Base-by-base conservation (phyloP, 2,797 vertebrate genomes). In the Characodon lateralis region DNA sequence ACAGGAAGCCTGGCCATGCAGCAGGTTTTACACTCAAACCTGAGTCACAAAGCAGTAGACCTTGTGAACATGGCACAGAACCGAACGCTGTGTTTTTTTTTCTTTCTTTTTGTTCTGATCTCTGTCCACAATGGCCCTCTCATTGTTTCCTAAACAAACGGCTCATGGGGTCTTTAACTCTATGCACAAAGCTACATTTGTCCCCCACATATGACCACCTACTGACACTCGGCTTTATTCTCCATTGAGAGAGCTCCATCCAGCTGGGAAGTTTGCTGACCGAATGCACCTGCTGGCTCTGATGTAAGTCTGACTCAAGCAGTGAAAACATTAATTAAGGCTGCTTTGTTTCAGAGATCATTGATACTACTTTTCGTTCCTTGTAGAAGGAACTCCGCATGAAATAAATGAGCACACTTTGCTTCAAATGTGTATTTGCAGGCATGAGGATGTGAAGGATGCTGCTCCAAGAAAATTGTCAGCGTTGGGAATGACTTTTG, bases 1-100 rank as follows among this genome's bases (percentile, higher is more conserved):
- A 88, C 93, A 94, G 94, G 93, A 95, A 93, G 84, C 87, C 82
- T 82, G 83, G 82, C 86, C 59, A 55, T 87, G 91, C 81, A 79
- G 74, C 79, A 79, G 74, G n/a, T 63, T 78, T 83, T 74, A 56
- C 35, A 91, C 87, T 82, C 76, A 90, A 85, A 83, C 74, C 53
- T 88, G 87, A 92, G 86, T 94, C 91, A 88, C 82, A 18, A 16
- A 86, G 80, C 84, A 9, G 46, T 82, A 86, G 88, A 78, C 83
- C 70, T 78, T 83, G 77, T 43, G 43, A 63, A 79, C 66, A 71
- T 71, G 50, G n/a, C 48, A 14, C 78, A 77, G 75, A 80, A 85
- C 85, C 85, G 51, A 84, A 69, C 9, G 0, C 56, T 53, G 10
- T 76, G 66, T 76, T 59, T 74, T 83, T 76, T 83, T 83, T 79